Evolutionary conservation across 2,113 vertebrate species (phyloP), one percentile per base, ranked within the genome.

Genomic region (Emydocephalus ijimae): DNA sequence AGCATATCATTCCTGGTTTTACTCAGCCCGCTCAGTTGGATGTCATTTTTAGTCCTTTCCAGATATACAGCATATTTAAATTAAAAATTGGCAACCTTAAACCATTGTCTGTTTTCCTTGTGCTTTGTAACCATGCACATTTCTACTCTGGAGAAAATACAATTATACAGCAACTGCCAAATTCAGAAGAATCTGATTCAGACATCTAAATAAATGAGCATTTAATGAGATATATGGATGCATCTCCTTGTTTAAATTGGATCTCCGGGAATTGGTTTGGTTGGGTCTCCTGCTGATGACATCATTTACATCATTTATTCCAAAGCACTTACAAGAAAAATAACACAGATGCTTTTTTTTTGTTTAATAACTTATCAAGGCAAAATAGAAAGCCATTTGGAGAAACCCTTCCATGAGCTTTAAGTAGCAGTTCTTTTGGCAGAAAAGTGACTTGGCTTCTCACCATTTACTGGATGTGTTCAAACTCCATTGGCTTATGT

Each of bases 401-500:
- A 95, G 24, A 91, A 87, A 29, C 91, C 90, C 88, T 96, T 85
- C 61, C 74, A 29, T 43, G 45, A 52, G 29, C 26, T 96, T 94
- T 95, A 94, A 95, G 96, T 94, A 95, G 94, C 50, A 88, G 93
- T 5, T 92, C 89, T 94, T 96, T 94, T 94, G 96, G 92, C 87
- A 93, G 92, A 61, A 94, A 94, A 96, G 93, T 89, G 93, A 94
- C 93, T 95, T 20, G 90, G 91, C 90, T 94, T 96, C 95, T 96
- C 93, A 95, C 91, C 26, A 85, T 96, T 97, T 95, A 96, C 92
- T 96, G 93, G 95, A 92, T 96, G 95, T 97, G 93, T 94, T 96
- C 96, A 96, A 96, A 95, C 93, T 85, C 94, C 96, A 93, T 95
- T 96, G 95, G 95, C 92, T 97, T 97, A 95, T 95, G 94, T 21